phyloP scores from a whole-genome alignment of 2,888 invertebrate genomes.

The Diadegma fenestrale region DNA sequence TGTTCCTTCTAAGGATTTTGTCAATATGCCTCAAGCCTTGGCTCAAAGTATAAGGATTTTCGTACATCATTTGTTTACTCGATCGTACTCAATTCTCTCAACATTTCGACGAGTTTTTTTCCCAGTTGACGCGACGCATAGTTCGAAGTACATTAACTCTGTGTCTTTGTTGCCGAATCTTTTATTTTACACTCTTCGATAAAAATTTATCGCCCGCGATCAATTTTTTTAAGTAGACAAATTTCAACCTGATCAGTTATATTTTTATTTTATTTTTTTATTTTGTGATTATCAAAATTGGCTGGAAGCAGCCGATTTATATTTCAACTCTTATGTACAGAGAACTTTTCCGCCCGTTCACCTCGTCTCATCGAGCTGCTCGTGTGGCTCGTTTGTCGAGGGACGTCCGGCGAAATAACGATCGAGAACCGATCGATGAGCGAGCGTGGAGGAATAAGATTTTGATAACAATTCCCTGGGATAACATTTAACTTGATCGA shows the following conservation, averaged over 20 bases:
- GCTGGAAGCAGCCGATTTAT: neutral
- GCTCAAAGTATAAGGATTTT: neutral
- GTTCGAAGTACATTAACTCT: neutral
- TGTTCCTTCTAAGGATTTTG: neutral
- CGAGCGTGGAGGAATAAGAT: conserved; percentile 21
- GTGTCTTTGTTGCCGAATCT: neutral
- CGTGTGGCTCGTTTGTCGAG: conserved; percentile 12
- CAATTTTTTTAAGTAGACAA: neutral
- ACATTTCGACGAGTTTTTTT: neutral
- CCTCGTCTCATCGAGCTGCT: conserved; percentile 47
- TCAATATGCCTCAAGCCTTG: neutral
- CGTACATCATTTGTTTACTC: neutral
- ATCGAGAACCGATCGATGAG: conserved; percentile 40
- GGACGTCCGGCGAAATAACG: conserved; percentile 25
- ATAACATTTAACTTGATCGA: neutral
- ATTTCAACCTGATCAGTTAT: neutral
- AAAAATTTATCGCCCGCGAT: neutral
- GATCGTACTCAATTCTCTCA: neutral
- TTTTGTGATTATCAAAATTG: neutral
- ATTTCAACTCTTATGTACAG: neutral
- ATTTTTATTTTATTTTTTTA: neutral
- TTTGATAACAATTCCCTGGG: neutral
- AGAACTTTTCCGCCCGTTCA: conserved; percentile 53
- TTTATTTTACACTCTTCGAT: neutral
- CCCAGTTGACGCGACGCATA: neutral